Conservation (phyloP, 2,113 vertebrate species). For the Stomatorhinus ivindoensis region DNA sequence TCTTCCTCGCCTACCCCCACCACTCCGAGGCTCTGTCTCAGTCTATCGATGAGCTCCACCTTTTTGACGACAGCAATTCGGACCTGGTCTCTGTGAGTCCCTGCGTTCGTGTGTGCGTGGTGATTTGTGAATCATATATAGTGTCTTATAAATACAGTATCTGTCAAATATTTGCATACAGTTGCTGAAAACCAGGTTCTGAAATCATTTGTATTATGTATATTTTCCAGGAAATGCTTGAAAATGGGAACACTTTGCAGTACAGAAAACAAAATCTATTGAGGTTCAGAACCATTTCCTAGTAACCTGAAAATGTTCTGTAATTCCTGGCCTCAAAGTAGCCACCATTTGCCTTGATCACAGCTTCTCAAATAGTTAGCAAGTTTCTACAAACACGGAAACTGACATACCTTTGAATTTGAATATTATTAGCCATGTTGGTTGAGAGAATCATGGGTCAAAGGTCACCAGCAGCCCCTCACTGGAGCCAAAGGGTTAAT, state of each 20-base stretch:
- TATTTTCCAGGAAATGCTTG: not conserved
- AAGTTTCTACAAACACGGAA: not conserved
- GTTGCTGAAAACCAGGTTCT: not conserved
- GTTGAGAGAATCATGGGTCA: not conserved
- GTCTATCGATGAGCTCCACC: slow-evolving; percentile 76
- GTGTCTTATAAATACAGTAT: not conserved
- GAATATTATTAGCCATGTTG: not conserved
- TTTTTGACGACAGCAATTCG: slow-evolving; percentile 72
- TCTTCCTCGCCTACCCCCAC: slow-evolving; percentile 76
- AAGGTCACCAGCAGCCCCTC: not conserved
- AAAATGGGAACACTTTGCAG: not conserved
- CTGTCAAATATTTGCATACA: not conserved
- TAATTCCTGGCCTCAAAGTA: not conserved
- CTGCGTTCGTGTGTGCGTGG: not conserved
- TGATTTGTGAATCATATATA: not conserved
- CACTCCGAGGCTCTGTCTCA: slow-evolving; percentile 71
- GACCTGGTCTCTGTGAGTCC: slow-evolving; percentile 75
- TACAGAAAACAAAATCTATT: not conserved
- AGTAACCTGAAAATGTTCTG: not conserved
- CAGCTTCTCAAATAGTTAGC: not conserved
- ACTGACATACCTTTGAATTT: not conserved
- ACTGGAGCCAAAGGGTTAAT: not conserved
- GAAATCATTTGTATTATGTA: not conserved
- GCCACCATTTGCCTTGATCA: not conserved
- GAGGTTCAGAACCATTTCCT: not conserved